These are phyloP conservation scores for Solea senegalensis DNA, from an alignment of 2,113 vertebrate species.

Conservation along the genomic window DNA sequence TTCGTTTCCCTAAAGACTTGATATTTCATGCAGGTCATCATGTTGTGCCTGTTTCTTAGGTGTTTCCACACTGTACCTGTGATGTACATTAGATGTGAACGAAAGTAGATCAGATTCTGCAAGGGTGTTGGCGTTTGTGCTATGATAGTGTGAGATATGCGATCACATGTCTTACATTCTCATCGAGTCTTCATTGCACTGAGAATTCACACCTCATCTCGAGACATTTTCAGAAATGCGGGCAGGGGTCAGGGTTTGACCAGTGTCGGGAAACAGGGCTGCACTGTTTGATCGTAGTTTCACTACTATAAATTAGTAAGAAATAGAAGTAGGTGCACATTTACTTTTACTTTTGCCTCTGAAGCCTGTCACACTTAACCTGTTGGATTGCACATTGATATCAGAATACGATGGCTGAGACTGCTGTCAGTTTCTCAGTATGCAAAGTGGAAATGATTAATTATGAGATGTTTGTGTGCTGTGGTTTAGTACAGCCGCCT, in stretches of 20 bases:
- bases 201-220: slow-evolving; percentile 27
- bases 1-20: too few relatives aligned
- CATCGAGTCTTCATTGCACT: slow-evolving; percentile 16
- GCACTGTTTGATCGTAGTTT: neutral
- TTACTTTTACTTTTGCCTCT: neutral
- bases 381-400: neutral
- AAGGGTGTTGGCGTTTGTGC: slow-evolving; percentile 2
- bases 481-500: slow-evolving; percentile 46
- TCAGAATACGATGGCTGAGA: neutral
- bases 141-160: slow-evolving; percentile 19
- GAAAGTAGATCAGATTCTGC: neutral
- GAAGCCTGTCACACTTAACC: neutral
- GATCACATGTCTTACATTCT: neutral
- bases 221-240: slow-evolving; percentile 22
- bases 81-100: slow-evolving; percentile 15
- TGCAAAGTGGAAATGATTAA: slow-evolving; percentile 27
- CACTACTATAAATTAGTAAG: neutral
- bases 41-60: neutral
- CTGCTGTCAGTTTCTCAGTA: slow-evolving; percentile 15
- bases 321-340: neutral
- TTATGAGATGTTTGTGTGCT: slow-evolving; percentile 40
- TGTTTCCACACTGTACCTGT: neutral
- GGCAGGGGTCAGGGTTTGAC: neutral
- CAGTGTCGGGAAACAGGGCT: neutral
- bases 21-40: neutral